Conservation (phyloP, 2,888 invertebrate genomes). For the Epinotia bilunana region DNA sequence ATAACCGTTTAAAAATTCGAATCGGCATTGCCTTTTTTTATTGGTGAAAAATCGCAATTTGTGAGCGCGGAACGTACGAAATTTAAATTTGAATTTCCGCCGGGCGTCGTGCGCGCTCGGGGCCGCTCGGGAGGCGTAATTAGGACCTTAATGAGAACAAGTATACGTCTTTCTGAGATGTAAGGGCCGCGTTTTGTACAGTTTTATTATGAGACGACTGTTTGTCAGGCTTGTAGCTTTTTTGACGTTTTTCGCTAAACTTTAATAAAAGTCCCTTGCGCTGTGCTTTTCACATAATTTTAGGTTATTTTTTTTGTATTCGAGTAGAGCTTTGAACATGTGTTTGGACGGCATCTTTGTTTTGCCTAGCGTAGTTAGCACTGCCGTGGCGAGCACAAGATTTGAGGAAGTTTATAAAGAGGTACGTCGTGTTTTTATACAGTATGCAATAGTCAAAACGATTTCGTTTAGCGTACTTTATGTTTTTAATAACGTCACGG, state of each 20-base stretch:
- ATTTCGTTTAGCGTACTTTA: conserved; percentile 39
- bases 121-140: conserved; percentile 63
- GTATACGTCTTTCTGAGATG: conserved; percentile 62
- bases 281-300: conserved; percentile 42
- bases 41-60: conserved; percentile 79
- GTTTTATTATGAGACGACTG: conserved; percentile 70
- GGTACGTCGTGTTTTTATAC: not conserved
- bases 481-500: conserved; percentile 43
- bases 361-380: conserved; percentile 1
- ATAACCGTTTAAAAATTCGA: conserved; percentile 82
- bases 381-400: not conserved
- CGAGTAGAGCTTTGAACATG: conserved; percentile 23
- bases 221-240: conserved; percentile 52
- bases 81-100: conserved; percentile 80
- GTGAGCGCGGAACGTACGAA: conserved; percentile 70
- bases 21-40: conserved; percentile 76
- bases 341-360: conserved; percentile 15
- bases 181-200: conserved; percentile 66
- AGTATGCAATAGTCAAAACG: conserved; percentile 23
- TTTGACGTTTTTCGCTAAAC: conserved; percentile 44
- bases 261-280: conserved; percentile 44
- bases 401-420: not conserved
- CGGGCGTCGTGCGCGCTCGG: conserved; percentile 60
- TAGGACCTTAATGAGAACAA: conserved; percentile 80
- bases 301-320: conserved; percentile 33